phyloP scores from a whole-genome alignment of 1,140 invertebrate species.

The Zaprionus camerounensis region DNA sequence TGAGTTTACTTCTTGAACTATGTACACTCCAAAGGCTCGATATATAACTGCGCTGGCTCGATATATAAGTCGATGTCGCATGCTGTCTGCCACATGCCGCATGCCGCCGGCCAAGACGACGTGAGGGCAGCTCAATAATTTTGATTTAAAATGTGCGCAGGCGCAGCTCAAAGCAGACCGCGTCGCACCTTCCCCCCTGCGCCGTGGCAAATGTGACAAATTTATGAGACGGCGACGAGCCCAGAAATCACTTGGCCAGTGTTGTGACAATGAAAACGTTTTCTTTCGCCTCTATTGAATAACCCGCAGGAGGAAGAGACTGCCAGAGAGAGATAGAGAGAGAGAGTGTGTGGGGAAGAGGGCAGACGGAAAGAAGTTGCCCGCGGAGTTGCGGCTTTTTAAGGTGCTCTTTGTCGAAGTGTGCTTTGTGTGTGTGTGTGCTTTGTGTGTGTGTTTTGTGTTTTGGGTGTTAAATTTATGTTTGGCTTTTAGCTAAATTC shows the following conservation, averaged over 20 bases:
- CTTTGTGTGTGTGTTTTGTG: constrained; percentile 43
- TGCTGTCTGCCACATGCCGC: neutral
- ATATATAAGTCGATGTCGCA: neutral
- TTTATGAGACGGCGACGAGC: constrained; percentile 62
- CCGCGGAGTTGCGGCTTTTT: constrained; percentile 18
- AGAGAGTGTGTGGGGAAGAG: neutral
- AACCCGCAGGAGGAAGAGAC: constrained; percentile 34
- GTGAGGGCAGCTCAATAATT: constrained; percentile 55
- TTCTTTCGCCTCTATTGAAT: constrained; percentile 44
- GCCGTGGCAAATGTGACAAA: constrained; percentile 63
- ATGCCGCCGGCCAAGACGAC: constrained; percentile 6
- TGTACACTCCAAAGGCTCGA: neutral
- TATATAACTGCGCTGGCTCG: neutral
- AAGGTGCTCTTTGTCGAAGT: constrained; percentile 37
- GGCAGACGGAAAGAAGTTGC: constrained; percentile 23
- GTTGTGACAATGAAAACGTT: constrained; percentile 66
- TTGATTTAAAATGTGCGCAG: constrained; percentile 71
- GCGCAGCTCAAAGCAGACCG: constrained; percentile 59
- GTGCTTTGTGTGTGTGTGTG: constrained; percentile 49
- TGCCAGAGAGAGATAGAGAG: neutral
- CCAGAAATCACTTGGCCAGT: constrained; percentile 44
- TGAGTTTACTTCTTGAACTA: neutral
- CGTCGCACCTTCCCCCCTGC: constrained; percentile 7
- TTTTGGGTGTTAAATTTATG: constrained; percentile 83
- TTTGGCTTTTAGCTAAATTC: constrained; percentile 83